A percentile compares a stretch with the other conserved stretches of the same genome.
Conservation (phyloP, 2,797 vertebrate genomes). For the Ammospiza maritima region DNA sequence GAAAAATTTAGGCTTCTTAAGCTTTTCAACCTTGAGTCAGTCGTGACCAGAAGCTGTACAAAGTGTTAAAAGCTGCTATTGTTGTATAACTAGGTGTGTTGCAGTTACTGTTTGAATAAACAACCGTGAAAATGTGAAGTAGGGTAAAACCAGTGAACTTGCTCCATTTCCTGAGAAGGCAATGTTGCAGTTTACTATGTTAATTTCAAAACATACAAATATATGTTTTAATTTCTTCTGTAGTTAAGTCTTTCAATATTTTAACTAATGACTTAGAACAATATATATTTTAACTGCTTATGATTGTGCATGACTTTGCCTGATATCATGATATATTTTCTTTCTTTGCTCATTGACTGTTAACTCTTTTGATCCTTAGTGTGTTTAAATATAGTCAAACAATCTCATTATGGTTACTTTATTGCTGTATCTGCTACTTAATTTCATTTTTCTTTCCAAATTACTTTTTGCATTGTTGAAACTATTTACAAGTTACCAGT, state of each 20-base stretch:
- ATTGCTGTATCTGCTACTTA: background rate
- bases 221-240: background rate
- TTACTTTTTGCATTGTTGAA: background rate
- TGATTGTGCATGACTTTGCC: background rate
- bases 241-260: background rate
- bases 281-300: background rate
- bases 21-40: background rate
- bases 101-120: background rate
- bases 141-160: background rate
- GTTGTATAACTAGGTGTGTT: background rate
- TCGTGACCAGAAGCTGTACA: background rate
- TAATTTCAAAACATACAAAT: background rate
- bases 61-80: background rate
- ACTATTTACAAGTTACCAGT: background rate
- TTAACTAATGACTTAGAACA: background rate
- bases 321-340: background rate
- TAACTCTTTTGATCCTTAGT: background rate
- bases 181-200: background rate
- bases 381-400: background rate
- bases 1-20: background rate
- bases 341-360: background rate
- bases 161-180: background rate
- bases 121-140: background rate
- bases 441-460: background rate
- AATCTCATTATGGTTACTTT: background rate